These are phyloP conservation scores for Metellina segmentata DNA, from an alignment of 2,888 invertebrate genomes.

Conservation along the genomic window DNA sequence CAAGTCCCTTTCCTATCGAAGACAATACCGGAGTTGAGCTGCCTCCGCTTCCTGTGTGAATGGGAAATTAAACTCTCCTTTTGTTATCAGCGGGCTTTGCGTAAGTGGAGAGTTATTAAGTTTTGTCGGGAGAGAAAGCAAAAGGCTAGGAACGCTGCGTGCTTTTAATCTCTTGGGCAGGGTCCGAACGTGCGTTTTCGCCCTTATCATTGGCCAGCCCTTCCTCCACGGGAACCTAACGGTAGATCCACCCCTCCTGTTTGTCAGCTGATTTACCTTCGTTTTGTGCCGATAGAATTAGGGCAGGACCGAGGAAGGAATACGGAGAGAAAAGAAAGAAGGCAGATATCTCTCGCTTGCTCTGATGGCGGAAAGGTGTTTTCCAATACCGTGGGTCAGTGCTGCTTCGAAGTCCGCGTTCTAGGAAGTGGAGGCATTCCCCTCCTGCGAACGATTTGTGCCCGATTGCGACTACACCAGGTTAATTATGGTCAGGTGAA, in stretches of 20 bases:
- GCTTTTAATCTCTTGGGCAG: conserved; percentile 60
- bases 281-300: conserved; percentile 45
- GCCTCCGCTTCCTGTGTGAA: conserved; percentile 20
- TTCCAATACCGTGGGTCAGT: too few species aligned
- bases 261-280: conserved; percentile 63
- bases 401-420: too few species aligned
- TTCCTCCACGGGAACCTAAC: conserved; percentile 48
- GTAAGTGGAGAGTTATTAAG: conserved; percentile 35
- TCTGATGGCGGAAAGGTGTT: neutral
- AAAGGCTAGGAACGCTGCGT: conserved; percentile 3
- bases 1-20: conserved; percentile 8
- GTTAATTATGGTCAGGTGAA: too few species aligned
- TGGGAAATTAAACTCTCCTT: conserved; percentile 42
- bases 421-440: too few species aligned
- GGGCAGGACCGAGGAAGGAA: conserved; percentile 56
- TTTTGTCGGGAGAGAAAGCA: conserved; percentile 5
- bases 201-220: conserved; percentile 37
- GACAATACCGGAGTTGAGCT: neutral
- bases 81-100: conserved; percentile 31
- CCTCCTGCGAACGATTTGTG: too few species aligned
- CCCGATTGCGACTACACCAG: too few species aligned
- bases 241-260: conserved; percentile 57
- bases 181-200: conserved; percentile 36
- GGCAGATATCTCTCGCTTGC: neutral
- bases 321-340: conserved; percentile 22